Percentiles rank a stretch among this genome's conserved stretches.
phyloP scores from a whole-genome alignment of 2,113 vertebrate species.

The Sialia sialis region DNA sequence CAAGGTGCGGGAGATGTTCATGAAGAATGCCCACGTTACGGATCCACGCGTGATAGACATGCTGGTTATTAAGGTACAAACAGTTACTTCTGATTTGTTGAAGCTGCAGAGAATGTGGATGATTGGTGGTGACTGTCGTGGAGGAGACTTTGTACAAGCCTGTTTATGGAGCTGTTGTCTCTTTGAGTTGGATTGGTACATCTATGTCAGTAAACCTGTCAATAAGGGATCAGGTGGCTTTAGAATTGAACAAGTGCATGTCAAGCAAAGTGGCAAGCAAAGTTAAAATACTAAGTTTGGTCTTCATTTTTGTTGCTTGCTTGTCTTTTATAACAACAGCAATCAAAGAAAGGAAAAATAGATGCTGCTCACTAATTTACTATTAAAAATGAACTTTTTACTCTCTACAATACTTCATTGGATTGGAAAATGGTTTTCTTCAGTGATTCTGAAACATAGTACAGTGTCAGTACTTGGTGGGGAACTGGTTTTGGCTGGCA shows the following conservation, averaged over 20 bases:
- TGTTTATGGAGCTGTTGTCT: background rate
- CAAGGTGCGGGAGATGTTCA: conserved; percentile 90
- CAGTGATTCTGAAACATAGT: background rate
- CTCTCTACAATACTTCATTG: background rate
- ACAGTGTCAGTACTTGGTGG: background rate
- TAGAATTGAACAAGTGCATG: background rate
- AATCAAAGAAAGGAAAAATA: background rate
- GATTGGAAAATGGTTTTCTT: background rate
- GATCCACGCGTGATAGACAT: conserved; percentile 91
- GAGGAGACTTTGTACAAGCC: background rate
- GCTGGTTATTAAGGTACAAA: conserved; percentile 92
- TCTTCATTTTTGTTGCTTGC: background rate
- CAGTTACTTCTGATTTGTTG: background rate
- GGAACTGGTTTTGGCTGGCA: background rate
- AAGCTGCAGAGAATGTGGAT: background rate
- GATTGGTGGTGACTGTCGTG: background rate
- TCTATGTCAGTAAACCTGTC: background rate
- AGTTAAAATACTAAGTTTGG: background rate
- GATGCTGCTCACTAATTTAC: background rate
- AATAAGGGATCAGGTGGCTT: background rate
- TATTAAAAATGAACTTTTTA: background rate
- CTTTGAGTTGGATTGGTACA: background rate
- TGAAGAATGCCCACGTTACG: conserved; percentile 84
- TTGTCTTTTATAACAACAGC: background rate
- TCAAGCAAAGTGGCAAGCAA: rapidly evolving